Conservation (phyloP, 2,797 vertebrate species). For the Chrysocyon brachyurus region DNA sequence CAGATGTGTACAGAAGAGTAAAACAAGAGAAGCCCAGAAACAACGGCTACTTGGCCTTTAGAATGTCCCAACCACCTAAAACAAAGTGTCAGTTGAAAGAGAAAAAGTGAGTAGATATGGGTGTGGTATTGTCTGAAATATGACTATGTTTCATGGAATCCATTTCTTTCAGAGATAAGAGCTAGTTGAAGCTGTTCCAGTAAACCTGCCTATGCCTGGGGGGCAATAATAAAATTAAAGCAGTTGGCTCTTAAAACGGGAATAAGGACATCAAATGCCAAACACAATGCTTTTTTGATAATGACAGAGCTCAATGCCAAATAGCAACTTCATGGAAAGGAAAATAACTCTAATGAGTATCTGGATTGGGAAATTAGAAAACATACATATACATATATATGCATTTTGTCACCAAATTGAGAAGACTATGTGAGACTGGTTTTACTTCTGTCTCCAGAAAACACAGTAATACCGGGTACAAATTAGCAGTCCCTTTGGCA, state of each 20-base stretch:
- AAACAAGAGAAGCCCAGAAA: background rate
- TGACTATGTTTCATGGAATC: constrained; percentile 58
- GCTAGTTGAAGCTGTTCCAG: constrained; percentile 43
- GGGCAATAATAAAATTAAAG: constrained; percentile 61
- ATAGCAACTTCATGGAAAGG: background rate
- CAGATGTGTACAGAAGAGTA: background rate
- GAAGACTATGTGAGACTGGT: background rate
- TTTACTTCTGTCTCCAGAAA: background rate
- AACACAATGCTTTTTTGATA: background rate
- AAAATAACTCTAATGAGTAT: background rate
- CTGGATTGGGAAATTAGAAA: background rate
- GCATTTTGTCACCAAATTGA: too few relatives aligned
- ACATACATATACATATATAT: background rate
- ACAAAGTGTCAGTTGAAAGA: background rate
- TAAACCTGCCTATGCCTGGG: constrained; percentile 49
- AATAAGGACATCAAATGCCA: constrained; percentile 54
- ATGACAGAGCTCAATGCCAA: constrained; percentile 56
- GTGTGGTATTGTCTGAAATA: constrained; percentile 55
- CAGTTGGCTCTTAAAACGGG: constrained; percentile 66
- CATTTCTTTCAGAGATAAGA: constrained; percentile 55
- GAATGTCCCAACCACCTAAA: constrained; percentile 18
- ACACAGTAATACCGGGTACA: background rate
- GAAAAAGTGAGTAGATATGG: constrained; percentile 22
- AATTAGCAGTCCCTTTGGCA: background rate
- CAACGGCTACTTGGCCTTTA: background rate